Percentiles rank a stretch among this genome's conserved stretches.
Evolutionary conservation across 2,888 invertebrate species (phyloP).

Genomic region (Leptinotarsa rubiginosa): DNA sequence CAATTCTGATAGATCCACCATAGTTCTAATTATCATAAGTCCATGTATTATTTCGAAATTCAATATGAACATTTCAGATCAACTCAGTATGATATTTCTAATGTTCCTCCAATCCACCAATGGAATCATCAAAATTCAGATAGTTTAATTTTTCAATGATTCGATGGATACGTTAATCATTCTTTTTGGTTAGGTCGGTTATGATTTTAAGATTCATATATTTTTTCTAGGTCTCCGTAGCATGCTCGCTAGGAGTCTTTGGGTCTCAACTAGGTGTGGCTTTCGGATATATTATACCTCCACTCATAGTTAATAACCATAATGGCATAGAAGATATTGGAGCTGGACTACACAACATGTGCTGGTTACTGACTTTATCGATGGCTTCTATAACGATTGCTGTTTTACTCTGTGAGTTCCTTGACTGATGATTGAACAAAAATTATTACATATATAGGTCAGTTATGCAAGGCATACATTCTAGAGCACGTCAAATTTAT

Average conservation of each 20-base stretch:
- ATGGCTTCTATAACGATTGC: conserved; percentile 62
- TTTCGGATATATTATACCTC: conserved; percentile 67
- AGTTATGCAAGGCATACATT: not conserved
- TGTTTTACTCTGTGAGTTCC: conserved; percentile 42
- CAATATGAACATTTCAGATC: too few relatives aligned
- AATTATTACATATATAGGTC: not conserved
- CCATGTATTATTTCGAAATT: too few relatives aligned
- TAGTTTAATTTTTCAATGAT: too few relatives aligned
- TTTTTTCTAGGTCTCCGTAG: conserved; percentile 67
- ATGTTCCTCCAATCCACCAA: too few relatives aligned
- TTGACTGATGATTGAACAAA: not conserved
- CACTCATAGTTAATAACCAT: conserved; percentile 59
- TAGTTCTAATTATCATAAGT: too few relatives aligned
- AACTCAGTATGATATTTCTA: too few relatives aligned
- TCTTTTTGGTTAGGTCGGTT: not conserved
- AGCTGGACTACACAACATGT: conserved; percentile 66
- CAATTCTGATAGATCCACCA: too few relatives aligned
- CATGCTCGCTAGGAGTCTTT: conserved; percentile 79
- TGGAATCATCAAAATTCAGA: too few relatives aligned
- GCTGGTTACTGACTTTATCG: conserved; percentile 69
- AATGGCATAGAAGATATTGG: conserved; percentile 54
- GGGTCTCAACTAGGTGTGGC: conserved; percentile 80
- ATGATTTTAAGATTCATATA: not conserved
- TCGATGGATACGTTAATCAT: too few relatives aligned
- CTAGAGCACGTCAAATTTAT: too few relatives aligned